Conservation (phyloP, 2,888 invertebrate species). For the Mesorhabditis belari region DNA sequence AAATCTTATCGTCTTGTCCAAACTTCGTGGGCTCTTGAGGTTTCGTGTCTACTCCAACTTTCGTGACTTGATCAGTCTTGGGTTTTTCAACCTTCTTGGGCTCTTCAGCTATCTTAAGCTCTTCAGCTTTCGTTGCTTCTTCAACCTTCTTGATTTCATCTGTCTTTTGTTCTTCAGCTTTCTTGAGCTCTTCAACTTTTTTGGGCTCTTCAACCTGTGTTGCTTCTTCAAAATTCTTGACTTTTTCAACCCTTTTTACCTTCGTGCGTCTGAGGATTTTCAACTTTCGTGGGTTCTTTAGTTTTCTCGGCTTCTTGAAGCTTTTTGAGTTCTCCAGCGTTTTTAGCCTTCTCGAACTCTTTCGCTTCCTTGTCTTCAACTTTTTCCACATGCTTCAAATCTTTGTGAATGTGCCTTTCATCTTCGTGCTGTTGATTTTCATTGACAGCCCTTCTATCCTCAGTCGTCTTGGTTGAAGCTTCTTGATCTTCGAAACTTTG, state of each 20-base stretch:
- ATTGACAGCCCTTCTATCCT: no score
- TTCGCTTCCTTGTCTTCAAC: no score
- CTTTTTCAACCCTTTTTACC: not conserved
- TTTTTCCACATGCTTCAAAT: no score
- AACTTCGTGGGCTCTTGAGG: not conserved
- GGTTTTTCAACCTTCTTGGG: not conserved
- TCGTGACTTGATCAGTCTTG: not conserved
- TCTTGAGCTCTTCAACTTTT: conserved; percentile 3
- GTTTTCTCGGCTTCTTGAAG: not conserved
- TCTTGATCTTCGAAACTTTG: no score
- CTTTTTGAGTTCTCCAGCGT: not conserved
- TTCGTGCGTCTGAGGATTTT: not conserved
- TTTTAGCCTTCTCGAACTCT: no score
- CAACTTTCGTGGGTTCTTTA: not conserved
- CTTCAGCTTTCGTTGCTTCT: conserved; percentile 4
- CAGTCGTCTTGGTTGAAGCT: no score
- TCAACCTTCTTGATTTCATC: conserved; percentile 4
- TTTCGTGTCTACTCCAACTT: not conserved
- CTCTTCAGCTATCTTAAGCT: conserved; percentile 1
- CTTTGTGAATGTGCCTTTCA: no score
- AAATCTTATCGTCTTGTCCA: conserved; percentile 9
- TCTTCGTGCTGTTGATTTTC: no score
- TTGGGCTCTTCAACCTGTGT: conserved; percentile 2
- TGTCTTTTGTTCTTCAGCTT: conserved; percentile 5
- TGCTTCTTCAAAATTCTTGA: not conserved